Conservation (phyloP, 2,888 invertebrate genomes). For the Dynastes hyllus region DNA sequence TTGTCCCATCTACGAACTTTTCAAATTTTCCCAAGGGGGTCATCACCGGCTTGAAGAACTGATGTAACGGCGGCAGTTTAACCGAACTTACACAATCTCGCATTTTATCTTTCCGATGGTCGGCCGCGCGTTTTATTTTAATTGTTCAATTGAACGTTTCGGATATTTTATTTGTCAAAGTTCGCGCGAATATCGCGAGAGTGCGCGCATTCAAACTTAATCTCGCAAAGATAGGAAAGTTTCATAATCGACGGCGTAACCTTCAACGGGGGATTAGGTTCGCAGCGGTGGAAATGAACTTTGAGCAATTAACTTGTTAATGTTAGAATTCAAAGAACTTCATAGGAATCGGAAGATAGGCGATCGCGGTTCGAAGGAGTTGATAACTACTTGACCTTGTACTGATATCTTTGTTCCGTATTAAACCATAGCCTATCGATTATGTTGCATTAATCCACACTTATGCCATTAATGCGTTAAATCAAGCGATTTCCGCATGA, state of each 20-base stretch:
- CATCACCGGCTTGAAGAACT: slow-evolving; percentile 47
- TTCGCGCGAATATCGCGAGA: slow-evolving; percentile 35
- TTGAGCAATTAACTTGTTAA: slow-evolving; percentile 39
- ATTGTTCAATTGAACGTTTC: slow-evolving; percentile 52
- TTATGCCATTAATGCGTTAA: too few species aligned
- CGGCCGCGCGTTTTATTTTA: slow-evolving; percentile 51
- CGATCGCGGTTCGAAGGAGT: background rate
- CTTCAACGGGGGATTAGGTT: slow-evolving; percentile 11
- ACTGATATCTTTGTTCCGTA: background rate
- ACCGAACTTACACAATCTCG: slow-evolving; percentile 44
- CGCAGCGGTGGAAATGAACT: slow-evolving; percentile 30
- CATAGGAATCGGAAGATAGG: background rate
- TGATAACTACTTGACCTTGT: background rate
- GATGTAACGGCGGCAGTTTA: slow-evolving; percentile 48
- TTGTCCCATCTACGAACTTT: slow-evolving; percentile 53
- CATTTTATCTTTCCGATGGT: slow-evolving; percentile 50
- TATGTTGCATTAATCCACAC: too few species aligned
- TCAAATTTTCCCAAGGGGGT: slow-evolving; percentile 54
- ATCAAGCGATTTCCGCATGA: too few species aligned
- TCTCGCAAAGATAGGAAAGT: slow-evolving; percentile 59
- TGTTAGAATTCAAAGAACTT: slow-evolving; percentile 22
- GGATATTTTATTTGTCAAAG: slow-evolving; percentile 51
- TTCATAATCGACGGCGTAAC: slow-evolving; percentile 30
- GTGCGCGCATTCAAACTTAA: slow-evolving; percentile 24
- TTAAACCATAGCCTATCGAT: too few species aligned